These are phyloP conservation scores for Zoanthus gigantus DNA, from an alignment of 92 coral and sea anemone genomes.

Conservation along the genomic window DNA sequence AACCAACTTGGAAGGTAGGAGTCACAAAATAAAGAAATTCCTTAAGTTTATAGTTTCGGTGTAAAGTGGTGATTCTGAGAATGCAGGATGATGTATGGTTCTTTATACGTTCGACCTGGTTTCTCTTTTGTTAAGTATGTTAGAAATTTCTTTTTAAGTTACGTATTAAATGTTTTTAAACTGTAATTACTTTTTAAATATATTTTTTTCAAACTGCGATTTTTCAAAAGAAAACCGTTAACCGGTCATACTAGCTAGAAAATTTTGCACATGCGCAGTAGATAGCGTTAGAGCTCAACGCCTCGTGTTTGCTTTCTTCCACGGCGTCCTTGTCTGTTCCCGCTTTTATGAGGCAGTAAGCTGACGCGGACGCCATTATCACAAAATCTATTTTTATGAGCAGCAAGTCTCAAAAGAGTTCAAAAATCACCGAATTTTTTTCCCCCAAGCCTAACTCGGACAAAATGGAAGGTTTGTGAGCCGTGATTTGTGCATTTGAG, in stretches of 20 bases:
- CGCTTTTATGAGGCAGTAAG: conserved; percentile 59
- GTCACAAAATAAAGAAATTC: too few relatives aligned
- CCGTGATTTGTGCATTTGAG: conserved; percentile 59
- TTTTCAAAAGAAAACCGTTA: conserved; percentile 12
- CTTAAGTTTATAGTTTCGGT: too few relatives aligned
- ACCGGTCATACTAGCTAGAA: conserved; percentile 21
- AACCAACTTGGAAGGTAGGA: too few relatives aligned
- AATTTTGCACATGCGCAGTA: conserved; percentile 76
- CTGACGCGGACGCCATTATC: conserved; percentile 47
- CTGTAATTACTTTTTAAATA: too few relatives aligned
- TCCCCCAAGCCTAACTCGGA: conserved; percentile 72
- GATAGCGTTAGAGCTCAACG: conserved; percentile 66
- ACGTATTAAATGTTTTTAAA: too few relatives aligned
- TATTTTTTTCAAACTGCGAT: too few relatives aligned
- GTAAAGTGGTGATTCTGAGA: too few relatives aligned
- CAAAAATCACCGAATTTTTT: conserved; percentile 70
- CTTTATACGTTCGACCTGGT: too few relatives aligned
- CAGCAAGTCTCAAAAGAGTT: conserved; percentile 67
- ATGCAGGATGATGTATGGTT: too few relatives aligned
- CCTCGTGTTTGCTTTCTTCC: conserved; percentile 89
- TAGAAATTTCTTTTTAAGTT: too few relatives aligned
- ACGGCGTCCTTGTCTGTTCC: conserved; percentile 74
- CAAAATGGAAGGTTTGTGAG: conserved; percentile 87
- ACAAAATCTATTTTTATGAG: conserved; percentile 53
- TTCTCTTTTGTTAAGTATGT: too few relatives aligned